Percentiles rank a stretch among this genome's conserved stretches.
Conservation (phyloP, 1,140 invertebrate genomes). For the Drosophila lini region DNA sequence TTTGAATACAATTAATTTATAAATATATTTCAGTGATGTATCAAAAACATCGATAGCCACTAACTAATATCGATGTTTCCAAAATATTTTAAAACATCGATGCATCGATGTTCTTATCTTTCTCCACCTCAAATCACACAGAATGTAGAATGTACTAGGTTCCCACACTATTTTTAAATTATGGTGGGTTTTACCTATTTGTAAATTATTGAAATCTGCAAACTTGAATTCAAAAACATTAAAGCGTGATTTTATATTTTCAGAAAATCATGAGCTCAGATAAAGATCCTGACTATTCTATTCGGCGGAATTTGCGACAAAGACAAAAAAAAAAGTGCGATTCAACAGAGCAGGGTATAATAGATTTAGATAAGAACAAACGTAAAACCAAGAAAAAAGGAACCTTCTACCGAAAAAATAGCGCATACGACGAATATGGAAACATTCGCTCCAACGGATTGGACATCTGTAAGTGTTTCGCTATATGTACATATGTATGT, state of each 20-base stretch:
- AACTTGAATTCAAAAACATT: too few species aligned
- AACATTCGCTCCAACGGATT: constrained; percentile 60
- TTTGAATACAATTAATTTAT: too few species aligned
- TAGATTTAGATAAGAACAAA: constrained; percentile 51
- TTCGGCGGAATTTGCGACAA: constrained; percentile 54
- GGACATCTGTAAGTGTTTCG: constrained; percentile 52
- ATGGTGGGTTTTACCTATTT: neutral
- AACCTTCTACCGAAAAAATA: constrained; percentile 40
- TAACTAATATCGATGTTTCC: too few species aligned
- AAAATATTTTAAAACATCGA: too few species aligned
- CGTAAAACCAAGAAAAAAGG: constrained; percentile 55
- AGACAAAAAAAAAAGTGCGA: constrained; percentile 53
- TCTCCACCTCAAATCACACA: too few species aligned
- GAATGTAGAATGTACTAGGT: too few species aligned
- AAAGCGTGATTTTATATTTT: neutral
- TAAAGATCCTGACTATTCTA: constrained; percentile 37
- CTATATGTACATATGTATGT: too few species aligned
- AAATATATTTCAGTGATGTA: too few species aligned
- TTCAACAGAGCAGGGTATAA: constrained; percentile 5
- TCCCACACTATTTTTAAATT: too few species aligned
- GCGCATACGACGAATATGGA: constrained; percentile 73
- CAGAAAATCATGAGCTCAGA: constrained; percentile 20
- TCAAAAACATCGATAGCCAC: too few species aligned
- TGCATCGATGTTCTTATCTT: too few species aligned
- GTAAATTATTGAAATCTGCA: neutral